These are phyloP conservation scores for Acipenser transmontanus DNA, from an alignment of 2,797 vertebrate species.

Conservation along the genomic window DNA sequence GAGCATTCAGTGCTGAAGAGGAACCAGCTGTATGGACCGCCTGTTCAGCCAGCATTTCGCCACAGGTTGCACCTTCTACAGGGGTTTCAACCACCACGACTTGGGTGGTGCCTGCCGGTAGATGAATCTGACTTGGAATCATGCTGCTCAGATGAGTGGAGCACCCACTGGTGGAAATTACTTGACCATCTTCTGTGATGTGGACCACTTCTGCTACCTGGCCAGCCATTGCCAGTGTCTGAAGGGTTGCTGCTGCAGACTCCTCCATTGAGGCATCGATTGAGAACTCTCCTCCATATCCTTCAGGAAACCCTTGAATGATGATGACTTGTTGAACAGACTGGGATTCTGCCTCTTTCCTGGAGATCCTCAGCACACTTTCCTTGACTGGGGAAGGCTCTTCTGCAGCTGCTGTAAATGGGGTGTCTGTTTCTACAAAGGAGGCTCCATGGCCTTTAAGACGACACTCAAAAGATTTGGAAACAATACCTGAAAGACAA, in stretches of 20 bases:
- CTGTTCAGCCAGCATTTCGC: slow-evolving; percentile 43
- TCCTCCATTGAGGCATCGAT: slow-evolving; percentile 84
- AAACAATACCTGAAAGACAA: slow-evolving; percentile 79
- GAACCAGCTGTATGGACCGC: slow-evolving; percentile 57
- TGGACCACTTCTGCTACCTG: slow-evolving; percentile 89
- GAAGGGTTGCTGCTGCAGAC: slow-evolving; percentile 86
- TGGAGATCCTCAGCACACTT: slow-evolving; percentile 32
- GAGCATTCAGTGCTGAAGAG: slow-evolving; percentile 79
- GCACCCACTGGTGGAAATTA: slow-evolving; percentile 69
- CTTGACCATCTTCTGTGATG: slow-evolving; percentile 87
- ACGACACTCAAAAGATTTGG: slow-evolving; percentile 95
- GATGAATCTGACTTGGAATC: slow-evolving; percentile 50
- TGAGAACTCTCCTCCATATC: slow-evolving; percentile 63
- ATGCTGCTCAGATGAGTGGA: slow-evolving; percentile 50
- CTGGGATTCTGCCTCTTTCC: slow-evolving; percentile 28
- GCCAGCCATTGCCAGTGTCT: slow-evolving; percentile 88
- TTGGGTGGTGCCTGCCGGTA: slow-evolving; percentile 63
- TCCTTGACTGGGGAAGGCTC: slow-evolving; percentile 51
- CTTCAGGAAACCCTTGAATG: slow-evolving; percentile 74
- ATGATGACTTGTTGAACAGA: slow-evolving; percentile 90
- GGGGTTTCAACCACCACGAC: slow-evolving; percentile 79
- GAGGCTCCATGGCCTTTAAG: slow-evolving; percentile 90
- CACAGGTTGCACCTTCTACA: slow-evolving; percentile 20
- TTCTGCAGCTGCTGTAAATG: slow-evolving; percentile 49
- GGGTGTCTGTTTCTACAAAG: slow-evolving; percentile 77